Conservation (phyloP, 2,113 vertebrate species). For the Phyllostomus hastatus region DNA sequence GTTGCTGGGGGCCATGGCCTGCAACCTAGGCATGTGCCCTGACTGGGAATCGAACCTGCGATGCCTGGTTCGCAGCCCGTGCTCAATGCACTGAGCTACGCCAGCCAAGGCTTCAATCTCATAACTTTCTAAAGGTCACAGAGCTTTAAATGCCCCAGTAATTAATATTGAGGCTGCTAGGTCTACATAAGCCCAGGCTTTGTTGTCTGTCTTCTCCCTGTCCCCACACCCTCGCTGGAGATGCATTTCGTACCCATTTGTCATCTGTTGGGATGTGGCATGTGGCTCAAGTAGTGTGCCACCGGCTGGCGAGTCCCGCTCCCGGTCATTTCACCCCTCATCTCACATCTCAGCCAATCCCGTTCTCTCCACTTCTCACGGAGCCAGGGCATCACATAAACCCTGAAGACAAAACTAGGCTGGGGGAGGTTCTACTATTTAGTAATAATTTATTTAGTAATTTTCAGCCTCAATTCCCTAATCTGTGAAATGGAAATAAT, state of each 20-base stretch:
- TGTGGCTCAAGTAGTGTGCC: neutral
- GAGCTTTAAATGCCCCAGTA: neutral
- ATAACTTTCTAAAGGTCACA: neutral
- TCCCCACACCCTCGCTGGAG: neutral
- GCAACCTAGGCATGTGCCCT: no score
- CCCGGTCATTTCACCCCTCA: neutral
- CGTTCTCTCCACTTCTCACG: neutral
- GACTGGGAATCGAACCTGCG: no score
- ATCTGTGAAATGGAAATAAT: neutral
- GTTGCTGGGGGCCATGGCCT: no score
- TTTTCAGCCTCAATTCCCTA: neutral
- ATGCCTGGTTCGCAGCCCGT: no score
- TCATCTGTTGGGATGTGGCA: neutral
- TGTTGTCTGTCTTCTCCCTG: neutral
- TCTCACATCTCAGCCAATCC: neutral
- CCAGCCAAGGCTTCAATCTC: neutral
- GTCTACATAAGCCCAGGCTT: neutral
- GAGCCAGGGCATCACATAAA: neutral
- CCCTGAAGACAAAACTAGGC: neutral
- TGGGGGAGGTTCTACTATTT: neutral
- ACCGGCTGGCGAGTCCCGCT: accelerated
- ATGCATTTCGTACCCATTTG: neutral
- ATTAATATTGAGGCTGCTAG: neutral
- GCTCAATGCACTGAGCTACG: no score
- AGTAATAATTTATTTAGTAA: neutral